Evolutionary conservation across 2,797 vertebrate genomes (phyloP), one percentile per base, ranked within the genome.

Genomic region (Thalassophryne amazonica): DNA sequence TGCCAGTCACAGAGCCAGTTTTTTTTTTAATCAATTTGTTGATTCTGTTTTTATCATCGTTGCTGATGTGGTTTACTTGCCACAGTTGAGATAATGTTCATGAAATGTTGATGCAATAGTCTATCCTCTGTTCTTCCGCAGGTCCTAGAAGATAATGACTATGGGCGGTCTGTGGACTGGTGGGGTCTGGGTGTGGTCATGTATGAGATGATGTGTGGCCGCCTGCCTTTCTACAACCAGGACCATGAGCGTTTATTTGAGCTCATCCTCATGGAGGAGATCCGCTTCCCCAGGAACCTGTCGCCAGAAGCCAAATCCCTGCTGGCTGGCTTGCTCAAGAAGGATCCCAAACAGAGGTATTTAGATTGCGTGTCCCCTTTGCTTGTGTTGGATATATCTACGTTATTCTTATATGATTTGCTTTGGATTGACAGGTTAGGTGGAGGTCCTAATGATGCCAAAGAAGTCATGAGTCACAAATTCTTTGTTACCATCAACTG

Each of bases 151-250:
- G 93, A 95, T 66, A 94, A 94, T 0, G 93, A 95, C 48, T 95
- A 95, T 0, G 93, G 94, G 1, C 89, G 94, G 0, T 92, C 94
- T 0, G 94, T 94, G 65, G 94, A 95, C 88, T 95, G 94, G 94
- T 95, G 93, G 94, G 94, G 93, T 1, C 75, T 94, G 76, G 94
- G 94, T 0, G 94, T 95, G 1, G 93, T 94, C 39, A 95, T 94
- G 93, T 95, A 94, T 1, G 94, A 95, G 85, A 95, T 95, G 93
- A 90, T 93, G 87, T 95, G 93, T 0, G 93, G 93, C 1, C 91
- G 93, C 25, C 87, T 95, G 31, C 94, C 94, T 6, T 94, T 95
- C 85, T 94, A 94, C 86, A 94, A 93, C 65, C 93, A 93, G 60
- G 94, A 95, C 76, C 93, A 95, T 0, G 94, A 95, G 69, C 91